Conservation (phyloP, 2,888 invertebrate species). For the Noctua fimbriata region DNA sequence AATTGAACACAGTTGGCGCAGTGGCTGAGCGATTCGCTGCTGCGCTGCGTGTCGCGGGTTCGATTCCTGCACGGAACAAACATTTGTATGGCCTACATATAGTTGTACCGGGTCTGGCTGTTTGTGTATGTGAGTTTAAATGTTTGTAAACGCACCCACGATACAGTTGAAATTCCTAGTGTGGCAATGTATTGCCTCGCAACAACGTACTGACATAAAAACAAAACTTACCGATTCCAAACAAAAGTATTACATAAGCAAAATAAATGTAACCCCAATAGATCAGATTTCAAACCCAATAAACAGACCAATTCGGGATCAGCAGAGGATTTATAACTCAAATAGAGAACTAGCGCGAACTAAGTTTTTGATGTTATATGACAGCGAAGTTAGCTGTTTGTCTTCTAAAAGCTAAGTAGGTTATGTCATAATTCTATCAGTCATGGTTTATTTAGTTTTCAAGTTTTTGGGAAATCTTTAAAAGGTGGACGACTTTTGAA, state of each 20-base stretch:
- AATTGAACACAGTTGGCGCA: not conserved
- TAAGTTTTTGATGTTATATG: conserved; percentile 37
- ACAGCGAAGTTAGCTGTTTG: conserved; percentile 27
- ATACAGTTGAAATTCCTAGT: not conserved
- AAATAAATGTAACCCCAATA: conserved; percentile 48
- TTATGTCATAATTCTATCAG: conserved; percentile 17
- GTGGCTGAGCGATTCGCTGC: not conserved
- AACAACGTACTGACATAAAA: not conserved
- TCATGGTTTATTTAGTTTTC: not conserved
- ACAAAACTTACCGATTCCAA: not conserved
- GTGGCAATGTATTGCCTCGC: not conserved
- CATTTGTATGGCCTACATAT: not conserved
- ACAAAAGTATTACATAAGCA: conserved; percentile 21
- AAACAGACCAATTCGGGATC: conserved; percentile 32
- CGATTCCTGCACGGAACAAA: not conserved
- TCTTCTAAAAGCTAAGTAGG: conserved; percentile 9
- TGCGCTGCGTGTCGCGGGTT: not conserved
- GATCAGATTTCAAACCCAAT: conserved; percentile 45
- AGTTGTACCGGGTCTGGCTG: not conserved
- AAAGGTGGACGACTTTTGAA: not conserved
- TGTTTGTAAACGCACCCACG: not conserved
- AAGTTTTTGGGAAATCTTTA: not conserved
- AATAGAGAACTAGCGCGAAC: conserved; percentile 34
- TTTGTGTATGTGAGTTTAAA: not conserved
- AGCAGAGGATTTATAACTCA: conserved; percentile 49